phyloP scores from a whole-genome alignment of 2,113 vertebrate genomes.

The Oryzias javanicus region DNA sequence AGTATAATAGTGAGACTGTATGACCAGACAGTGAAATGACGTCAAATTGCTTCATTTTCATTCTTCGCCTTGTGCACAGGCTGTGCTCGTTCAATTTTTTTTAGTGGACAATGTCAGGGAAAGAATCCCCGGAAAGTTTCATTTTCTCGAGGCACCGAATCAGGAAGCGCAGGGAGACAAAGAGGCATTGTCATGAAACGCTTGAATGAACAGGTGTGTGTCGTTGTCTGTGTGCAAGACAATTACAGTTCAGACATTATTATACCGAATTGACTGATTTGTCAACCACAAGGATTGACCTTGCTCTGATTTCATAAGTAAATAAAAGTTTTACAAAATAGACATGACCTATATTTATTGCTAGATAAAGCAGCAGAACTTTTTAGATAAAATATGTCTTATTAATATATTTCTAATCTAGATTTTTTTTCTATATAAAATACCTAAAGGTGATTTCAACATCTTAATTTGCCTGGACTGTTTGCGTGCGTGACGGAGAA shows the following conservation, averaged over 20 bases:
- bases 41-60: conserved; percentile 29
- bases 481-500: not conserved
- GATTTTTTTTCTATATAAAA: not conserved
- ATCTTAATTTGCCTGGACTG: not conserved
- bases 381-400: not conserved
- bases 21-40: conserved; percentile 27
- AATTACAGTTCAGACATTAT: conserved; percentile 19
- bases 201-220: conserved; percentile 19
- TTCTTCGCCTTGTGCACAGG: conserved; percentile 7
- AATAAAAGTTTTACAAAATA: conserved; percentile 14
- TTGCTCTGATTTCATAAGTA: conserved; percentile 15
- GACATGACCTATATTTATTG: not conserved
- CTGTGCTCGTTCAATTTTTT: conserved; percentile 3
- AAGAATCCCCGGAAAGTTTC: conserved; percentile 66
- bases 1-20: conserved; percentile 2
- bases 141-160: conserved; percentile 39
- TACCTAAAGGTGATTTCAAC: too few relatives aligned
- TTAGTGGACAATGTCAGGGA: conserved; percentile 30
- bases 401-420: accelerated
- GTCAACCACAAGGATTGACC: conserved; percentile 4
- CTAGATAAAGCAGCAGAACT: not conserved
- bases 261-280: not conserved
- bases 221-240: conserved; percentile 19
- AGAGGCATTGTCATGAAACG: conserved; percentile 47
- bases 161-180: conserved; percentile 55